phyloP scores from a whole-genome alignment of 2,113 vertebrate genomes.

The Aleadryas rufinucha region DNA sequence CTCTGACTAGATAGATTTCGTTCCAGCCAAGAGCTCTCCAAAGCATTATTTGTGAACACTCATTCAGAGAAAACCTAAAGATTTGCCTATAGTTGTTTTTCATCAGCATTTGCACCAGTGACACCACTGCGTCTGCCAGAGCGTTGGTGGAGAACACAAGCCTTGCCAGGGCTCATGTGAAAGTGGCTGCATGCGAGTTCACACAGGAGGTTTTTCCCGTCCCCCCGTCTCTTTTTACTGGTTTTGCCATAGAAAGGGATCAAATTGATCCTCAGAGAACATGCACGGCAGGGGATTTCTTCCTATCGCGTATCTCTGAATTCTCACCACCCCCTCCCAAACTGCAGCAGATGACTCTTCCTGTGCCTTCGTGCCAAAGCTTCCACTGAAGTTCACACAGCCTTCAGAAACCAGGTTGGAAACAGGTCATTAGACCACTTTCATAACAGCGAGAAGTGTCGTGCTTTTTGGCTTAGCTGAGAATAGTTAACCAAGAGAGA shows the following conservation, averaged over 20 bases:
- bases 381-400: neutral
- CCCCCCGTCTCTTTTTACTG: neutral
- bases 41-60: neutral
- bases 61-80: constrained; percentile 37
- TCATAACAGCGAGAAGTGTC: neutral
- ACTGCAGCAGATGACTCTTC: neutral
- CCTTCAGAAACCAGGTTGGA: neutral
- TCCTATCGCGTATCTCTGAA: neutral
- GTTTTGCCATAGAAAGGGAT: neutral
- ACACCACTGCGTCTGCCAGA: neutral
- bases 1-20: neutral
- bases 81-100: neutral
- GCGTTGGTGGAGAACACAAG: neutral
- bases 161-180: neutral
- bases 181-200: neutral
- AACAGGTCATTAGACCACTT: neutral
- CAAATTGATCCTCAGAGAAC: neutral
- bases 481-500: neutral
- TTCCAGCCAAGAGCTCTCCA: neutral
- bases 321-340: constrained; percentile 4
- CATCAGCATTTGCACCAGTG: neutral
- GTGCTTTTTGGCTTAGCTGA: neutral
- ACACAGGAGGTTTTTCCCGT: neutral
- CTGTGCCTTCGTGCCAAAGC: neutral
- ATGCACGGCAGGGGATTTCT: neutral